Evolutionary conservation across 2,888 invertebrate genomes (phyloP), one percentile per base, ranked within the genome.

Genomic region (Ischnus inquisitorius): DNA sequence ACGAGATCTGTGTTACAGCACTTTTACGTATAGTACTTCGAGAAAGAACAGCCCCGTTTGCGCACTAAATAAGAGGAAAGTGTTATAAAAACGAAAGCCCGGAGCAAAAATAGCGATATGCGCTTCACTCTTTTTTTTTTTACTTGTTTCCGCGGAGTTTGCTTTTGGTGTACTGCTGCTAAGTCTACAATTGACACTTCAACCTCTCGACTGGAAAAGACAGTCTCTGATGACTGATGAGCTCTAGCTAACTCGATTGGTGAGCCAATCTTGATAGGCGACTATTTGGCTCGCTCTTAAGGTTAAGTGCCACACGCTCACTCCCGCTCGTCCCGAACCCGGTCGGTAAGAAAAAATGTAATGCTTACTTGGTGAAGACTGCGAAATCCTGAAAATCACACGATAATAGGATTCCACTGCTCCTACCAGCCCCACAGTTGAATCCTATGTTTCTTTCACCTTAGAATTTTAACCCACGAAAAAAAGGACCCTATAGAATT

Each of bases 201-300:
- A 22, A 25, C 34, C 41, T 25, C 60, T 14, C 67, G 22, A n/a
- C 46, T 57, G 75, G 64, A 2, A 43, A n/a, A 46, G 5, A 64
- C 76, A 69, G 83, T 72, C 79, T 76, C 65, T 82, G 86, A 85
- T 85, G 62, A 68, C 86, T 71, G 87, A 87, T 86, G 87, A 86
- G 83, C 80, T 46, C 12, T 12, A n/a, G 46, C 74, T 64, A 34
- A 78, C 86, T 86, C 84, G 14, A 25, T 82, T 86, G 82, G 87
- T 78, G 82, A 78, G 79, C 65, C 54, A 83, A 87, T 87, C 87
- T 71, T 54, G 87, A 87, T 87, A 87, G 83, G 77, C 64, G 64
- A 68, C 39, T 68, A 39, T 43, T 64, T 68, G 46, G 77, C 76
- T 22, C 76, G 14, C 51, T 75, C 71, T 85, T 81, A n/a, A n/a